Evolutionary conservation across 2,888 invertebrate genomes (phyloP).

Genomic region (Drosophila mimica): DNA sequence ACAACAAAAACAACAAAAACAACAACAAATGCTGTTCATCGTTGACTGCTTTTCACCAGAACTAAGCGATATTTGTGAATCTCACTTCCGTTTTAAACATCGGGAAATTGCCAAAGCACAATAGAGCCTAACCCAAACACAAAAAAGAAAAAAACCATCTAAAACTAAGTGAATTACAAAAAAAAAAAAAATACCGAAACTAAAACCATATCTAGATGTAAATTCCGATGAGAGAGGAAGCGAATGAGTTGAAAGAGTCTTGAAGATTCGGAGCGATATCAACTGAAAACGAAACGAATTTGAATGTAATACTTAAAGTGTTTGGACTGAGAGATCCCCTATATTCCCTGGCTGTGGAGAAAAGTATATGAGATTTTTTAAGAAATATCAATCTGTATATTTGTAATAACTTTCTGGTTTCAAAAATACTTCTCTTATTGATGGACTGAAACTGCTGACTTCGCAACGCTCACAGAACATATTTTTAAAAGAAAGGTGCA

Average conservation of each 20-base stretch:
- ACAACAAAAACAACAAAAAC: constrained; percentile 5
- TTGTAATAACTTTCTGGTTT: background rate
- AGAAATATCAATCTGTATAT: background rate
- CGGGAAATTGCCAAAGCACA: constrained; percentile 36
- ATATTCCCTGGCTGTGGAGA: background rate
- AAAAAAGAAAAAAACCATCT: background rate
- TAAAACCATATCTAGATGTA: constrained; percentile 15
- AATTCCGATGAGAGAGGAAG: constrained; percentile 12
- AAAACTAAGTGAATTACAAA: background rate
- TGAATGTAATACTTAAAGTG: background rate
- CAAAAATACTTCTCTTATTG: background rate
- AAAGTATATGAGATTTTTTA: background rate
- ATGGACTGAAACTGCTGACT: background rate
- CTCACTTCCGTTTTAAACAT: constrained; percentile 26
- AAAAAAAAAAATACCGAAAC: background rate
- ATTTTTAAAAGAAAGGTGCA: too few relatives aligned
- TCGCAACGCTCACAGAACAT: background rate
- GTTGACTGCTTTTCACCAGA: constrained; percentile 38
- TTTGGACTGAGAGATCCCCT: background rate
- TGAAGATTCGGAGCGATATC: background rate
- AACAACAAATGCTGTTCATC: constrained; percentile 28
- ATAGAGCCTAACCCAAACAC: constrained; percentile 5
- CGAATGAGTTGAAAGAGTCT: background rate
- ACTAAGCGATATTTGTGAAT: constrained; percentile 14
- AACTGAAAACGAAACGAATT: constrained; percentile 8